Percentiles rank a stretch among this genome's conserved stretches.
phyloP scores from a whole-genome alignment of 2,113 vertebrate species.

The Campylomormyrus numenius region DNA sequence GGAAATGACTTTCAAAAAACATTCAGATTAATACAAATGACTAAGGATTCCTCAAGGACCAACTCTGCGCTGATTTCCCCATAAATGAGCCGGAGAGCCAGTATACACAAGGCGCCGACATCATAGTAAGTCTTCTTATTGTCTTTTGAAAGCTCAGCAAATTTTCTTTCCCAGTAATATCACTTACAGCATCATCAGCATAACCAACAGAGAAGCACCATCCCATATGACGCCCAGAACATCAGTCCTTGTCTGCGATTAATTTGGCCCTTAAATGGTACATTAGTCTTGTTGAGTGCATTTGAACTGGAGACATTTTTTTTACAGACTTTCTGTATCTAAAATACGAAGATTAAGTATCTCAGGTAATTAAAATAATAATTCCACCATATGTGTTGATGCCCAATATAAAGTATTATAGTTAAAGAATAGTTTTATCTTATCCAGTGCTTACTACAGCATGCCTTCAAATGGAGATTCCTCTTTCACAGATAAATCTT shows the following conservation, averaged over 20 bases:
- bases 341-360: conserved; percentile 11
- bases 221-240: neutral
- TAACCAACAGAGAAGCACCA: neutral
- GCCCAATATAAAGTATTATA: neutral
- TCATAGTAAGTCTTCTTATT: neutral
- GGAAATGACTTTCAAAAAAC: neutral
- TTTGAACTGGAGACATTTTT: neutral
- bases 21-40: neutral
- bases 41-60: neutral
- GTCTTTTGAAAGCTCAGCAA: neutral
- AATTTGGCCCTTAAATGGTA: neutral
- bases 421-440: neutral
- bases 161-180: neutral
- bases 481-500: neutral
- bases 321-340: neutral
- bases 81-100: neutral
- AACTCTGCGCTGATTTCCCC: neutral
- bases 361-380: conserved; percentile 5
- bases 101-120: neutral
- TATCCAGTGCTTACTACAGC: neutral
- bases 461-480: neutral
- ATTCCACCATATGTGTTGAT: neutral
- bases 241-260: neutral
- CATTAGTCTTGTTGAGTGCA: neutral
- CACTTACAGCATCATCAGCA: neutral